phyloP scores from a whole-genome alignment of 2,113 vertebrate species.

The Elephantulus edwardii region DNA sequence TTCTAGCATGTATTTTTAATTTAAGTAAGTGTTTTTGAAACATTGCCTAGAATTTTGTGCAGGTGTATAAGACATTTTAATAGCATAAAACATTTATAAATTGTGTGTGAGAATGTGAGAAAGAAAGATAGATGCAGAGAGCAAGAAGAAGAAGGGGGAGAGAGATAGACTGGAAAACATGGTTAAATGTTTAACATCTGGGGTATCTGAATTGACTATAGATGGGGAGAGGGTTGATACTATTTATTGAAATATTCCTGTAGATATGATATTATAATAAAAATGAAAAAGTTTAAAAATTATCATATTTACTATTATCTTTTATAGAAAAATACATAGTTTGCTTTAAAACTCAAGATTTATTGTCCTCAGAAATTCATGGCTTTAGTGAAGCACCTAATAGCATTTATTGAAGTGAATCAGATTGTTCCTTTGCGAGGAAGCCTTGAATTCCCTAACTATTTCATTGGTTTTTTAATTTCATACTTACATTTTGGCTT shows the following conservation, averaged over 20 bases:
- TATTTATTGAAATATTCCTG: not conserved
- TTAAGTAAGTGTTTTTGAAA: not conserved
- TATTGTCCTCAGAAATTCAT: not conserved
- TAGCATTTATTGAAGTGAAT: not conserved
- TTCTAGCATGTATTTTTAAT: not conserved
- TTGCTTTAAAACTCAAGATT: not conserved
- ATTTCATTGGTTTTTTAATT: conserved; percentile 10
- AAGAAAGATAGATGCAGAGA: too few species aligned
- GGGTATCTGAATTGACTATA: not conserved
- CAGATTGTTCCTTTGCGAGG: not conserved
- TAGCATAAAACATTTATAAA: not conserved
- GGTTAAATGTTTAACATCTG: not conserved
- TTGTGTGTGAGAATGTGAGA: not conserved
- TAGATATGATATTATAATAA: not conserved
- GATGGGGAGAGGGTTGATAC: not conserved
- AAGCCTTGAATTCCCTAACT: not conserved
- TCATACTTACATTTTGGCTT: not conserved
- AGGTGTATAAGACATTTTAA: not conserved
- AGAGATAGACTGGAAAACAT: not conserved
- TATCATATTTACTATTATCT: not conserved
- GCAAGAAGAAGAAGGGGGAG: not conserved
- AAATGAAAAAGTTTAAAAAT: not conserved
- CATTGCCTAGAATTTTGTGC: not conserved
- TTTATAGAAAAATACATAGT: not conserved
- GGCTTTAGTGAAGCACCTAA: not conserved